Percentiles rank a stretch among this genome's conserved stretches.
These are phyloP conservation scores for Euplexia lucipara DNA, from an alignment of 2,888 invertebrate species.

Conservation along the genomic window DNA sequence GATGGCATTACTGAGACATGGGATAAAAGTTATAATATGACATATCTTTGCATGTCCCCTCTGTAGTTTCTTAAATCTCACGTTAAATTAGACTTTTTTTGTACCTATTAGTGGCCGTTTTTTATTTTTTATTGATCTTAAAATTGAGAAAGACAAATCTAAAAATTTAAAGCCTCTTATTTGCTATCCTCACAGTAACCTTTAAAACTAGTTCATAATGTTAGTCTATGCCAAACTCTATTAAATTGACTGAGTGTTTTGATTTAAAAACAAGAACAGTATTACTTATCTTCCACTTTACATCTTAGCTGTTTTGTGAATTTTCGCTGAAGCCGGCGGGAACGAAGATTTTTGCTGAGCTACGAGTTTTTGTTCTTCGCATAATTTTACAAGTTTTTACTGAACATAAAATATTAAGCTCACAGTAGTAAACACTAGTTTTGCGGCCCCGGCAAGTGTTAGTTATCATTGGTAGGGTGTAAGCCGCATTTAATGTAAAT, in stretches of 20 bases:
- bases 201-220: too few species aligned
- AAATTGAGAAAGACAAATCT: too few species aligned
- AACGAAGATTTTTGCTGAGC: slow-evolving; percentile 50
- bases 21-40: too few species aligned
- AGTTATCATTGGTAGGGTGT: slow-evolving; percentile 84
- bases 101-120: too few species aligned
- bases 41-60: too few species aligned
- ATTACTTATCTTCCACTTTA: slow-evolving; percentile 17
- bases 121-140: too few species aligned
- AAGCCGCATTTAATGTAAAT: slow-evolving; percentile 90
- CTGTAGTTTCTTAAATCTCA: too few species aligned
- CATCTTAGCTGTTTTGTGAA: slow-evolving; percentile 26
- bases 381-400: slow-evolving; percentile 65
- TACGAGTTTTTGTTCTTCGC: slow-evolving; percentile 51
- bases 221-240: background rate
- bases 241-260: background rate
- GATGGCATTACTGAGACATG: too few species aligned
- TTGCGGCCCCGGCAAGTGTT: slow-evolving; percentile 77
- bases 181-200: too few species aligned
- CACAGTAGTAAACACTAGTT: slow-evolving; percentile 71
- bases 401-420: slow-evolving; percentile 67
- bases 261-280: slow-evolving; percentile 7
- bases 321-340: slow-evolving; percentile 21
- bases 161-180: too few species aligned
- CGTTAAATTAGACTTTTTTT: too few species aligned